A percentile compares a stretch with the other conserved stretches of the same genome.
Conservation (phyloP, 2,888 invertebrate species). For the Lycia hirtaria region DNA sequence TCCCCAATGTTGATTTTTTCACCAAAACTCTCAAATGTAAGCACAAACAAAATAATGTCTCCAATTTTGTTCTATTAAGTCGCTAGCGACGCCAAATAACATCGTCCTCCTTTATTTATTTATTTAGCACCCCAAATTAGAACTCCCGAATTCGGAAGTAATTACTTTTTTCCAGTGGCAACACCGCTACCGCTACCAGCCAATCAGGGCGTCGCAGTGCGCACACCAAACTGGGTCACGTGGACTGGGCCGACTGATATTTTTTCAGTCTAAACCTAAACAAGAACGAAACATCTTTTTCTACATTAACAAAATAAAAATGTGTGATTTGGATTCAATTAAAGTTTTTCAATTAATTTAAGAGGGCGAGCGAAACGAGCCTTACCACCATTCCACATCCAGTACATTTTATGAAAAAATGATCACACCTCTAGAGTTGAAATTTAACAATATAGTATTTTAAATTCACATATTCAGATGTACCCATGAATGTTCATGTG, state of each 20-base stretch:
- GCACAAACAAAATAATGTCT: not conserved
- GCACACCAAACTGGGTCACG: conserved; percentile 53
- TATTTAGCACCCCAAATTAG: conserved; percentile 23
- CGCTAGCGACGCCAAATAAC: not conserved
- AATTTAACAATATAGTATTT: no score
- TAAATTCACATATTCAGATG: no score
- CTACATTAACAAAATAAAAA: no score
- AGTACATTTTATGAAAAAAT: no score
- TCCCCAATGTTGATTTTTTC: no score
- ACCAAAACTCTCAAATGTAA: no score
- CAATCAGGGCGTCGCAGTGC: conserved; percentile 61
- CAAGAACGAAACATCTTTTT: not conserved
- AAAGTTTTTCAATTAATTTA: no score
- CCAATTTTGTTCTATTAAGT: not conserved
- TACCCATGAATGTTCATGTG: no score
- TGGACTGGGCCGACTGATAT: conserved; percentile 29
- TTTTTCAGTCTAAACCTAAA: not conserved
- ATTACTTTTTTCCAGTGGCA: conserved; percentile 42
- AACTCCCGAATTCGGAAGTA: conserved; percentile 27
- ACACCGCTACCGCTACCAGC: conserved; percentile 40
- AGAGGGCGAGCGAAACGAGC: no score
- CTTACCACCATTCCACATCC: no score
- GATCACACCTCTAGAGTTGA: no score
- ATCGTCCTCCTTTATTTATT: conserved; percentile 13
- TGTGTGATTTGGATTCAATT: no score